phyloP scores from a whole-genome alignment of 1,140 invertebrate genomes.

The Sycobia sp. region DNA sequence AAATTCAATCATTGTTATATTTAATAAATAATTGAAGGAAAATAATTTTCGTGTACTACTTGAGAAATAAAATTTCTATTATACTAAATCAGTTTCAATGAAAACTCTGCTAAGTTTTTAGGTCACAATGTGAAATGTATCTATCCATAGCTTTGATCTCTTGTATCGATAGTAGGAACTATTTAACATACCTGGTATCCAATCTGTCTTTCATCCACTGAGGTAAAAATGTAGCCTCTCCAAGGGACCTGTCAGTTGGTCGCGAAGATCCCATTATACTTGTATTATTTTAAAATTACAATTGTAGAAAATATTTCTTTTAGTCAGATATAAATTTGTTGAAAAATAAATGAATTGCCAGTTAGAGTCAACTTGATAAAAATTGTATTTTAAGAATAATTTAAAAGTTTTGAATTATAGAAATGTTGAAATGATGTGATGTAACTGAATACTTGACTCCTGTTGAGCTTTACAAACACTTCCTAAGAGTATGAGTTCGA shows the following conservation, averaged over 20 bases:
- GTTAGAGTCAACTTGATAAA: conserved; percentile 1
- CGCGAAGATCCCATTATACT: conserved; percentile 57
- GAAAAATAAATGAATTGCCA: neutral
- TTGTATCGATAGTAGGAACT: no score
- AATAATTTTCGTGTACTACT: no score
- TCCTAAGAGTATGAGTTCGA: conserved; percentile 40
- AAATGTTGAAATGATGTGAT: neutral
- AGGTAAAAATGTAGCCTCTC: conserved; percentile 63
- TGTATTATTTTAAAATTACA: conserved; percentile 17
- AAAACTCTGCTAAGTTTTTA: no score
- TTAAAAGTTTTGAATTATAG: conserved; percentile 10
- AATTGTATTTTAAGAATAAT: neutral
- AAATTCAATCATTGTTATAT: no score
- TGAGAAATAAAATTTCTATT: no score
- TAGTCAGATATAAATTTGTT: neutral
- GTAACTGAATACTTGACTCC: conserved; percentile 17
- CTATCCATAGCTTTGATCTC: no score
- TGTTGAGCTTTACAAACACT: conserved; percentile 7
- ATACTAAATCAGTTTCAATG: no score
- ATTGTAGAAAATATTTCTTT: conserved; percentile 15
- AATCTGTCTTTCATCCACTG: conserved; percentile 67
- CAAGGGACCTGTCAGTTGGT: conserved; percentile 59
- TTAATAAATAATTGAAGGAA: no score
- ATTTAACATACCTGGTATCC: conserved; percentile 55
- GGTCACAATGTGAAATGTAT: no score